Conservation (phyloP, 2,888 invertebrate species). For the Drosophila incognita region DNA sequence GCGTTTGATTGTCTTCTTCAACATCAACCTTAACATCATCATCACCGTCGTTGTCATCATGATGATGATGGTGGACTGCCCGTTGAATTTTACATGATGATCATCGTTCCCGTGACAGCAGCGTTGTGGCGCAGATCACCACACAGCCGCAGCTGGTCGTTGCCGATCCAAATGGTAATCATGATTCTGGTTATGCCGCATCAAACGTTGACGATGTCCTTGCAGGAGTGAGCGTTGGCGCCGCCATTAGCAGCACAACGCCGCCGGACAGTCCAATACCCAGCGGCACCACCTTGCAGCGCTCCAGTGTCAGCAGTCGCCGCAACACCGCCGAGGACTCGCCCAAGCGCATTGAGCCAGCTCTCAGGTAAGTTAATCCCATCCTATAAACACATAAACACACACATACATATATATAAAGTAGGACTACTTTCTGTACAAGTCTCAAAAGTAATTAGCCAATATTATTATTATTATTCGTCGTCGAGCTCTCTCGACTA, state of each 20-base stretch:
- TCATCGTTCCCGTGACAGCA: conserved; percentile 70
- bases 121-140: conserved; percentile 87
- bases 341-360: conserved; percentile 83
- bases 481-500: background rate
- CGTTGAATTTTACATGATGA: background rate
- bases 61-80: conserved; percentile 1
- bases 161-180: conserved; percentile 92
- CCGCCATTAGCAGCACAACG: conserved; percentile 85
- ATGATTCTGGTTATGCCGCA: conserved; percentile 93
- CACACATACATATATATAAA: background rate
- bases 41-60: conserved; percentile 1
- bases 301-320: conserved; percentile 82
- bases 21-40: conserved; percentile 4
- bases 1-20: conserved; percentile 33
- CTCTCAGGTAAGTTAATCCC: conserved; percentile 80
- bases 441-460: background rate
- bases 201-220: conserved; percentile 87
- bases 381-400: background rate
- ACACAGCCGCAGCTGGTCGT: conserved; percentile 87
- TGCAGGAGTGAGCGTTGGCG: conserved; percentile 86
- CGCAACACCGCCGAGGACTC: conserved; percentile 83
- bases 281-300: conserved; percentile 83
- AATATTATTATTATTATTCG: too few relatives aligned
- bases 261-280: conserved; percentile 86
- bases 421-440: background rate